Evolutionary conservation across 2,797 vertebrate genomes (phyloP), one percentile per base, ranked within the genome.

Genomic region (Champsocephalus gunnari): DNA sequence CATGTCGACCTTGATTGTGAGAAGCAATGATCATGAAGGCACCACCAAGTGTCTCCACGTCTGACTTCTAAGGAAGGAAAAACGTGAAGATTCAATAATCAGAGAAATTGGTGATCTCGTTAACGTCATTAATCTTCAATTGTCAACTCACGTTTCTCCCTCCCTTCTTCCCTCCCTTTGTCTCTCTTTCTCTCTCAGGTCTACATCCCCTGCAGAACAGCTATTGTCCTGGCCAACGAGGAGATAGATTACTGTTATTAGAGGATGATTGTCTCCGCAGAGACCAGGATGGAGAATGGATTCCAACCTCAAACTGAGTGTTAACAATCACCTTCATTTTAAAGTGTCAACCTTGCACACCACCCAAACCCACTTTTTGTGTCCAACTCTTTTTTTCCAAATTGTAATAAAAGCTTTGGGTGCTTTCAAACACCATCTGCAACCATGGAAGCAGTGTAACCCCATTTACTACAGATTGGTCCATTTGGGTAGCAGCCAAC

Each of bases 201-300:
- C 87, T 99, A 99, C 96, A 96, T 99, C 96, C 98, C 98, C 92
- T 98, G 96, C 96, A 97, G 98, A 93, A 97, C 97, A 84, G 97
- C 96, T 77, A 90, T 99, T 91, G 92, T 99, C 88, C 95, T 99
- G 92, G 96, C 96, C 87, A 98, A 97, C 70, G 89, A 88, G 81
- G 96, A 98, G 91, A 92, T 93, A 78, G 88, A 95, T 94, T 93
- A 94, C 94, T 93, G 94, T 91, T 91, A 95, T 94, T 95, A 94
- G 93, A 86, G 86, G 90, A 77, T 86, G 82, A 91, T 90, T 85
- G 81, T 91, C 87, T 85, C 86, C 83, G 67, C 79, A 66, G 85
- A 83, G 80, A 87, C 75, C 69, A 44, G 86, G 69, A 88, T 86
- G 55, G 71, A 77, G 88, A 87, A 92, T 87, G 88, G 88, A 90